These are phyloP conservation scores for Babyrousa celebensis DNA, from an alignment of 2,797 vertebrate genomes.

Conservation along the genomic window DNA sequence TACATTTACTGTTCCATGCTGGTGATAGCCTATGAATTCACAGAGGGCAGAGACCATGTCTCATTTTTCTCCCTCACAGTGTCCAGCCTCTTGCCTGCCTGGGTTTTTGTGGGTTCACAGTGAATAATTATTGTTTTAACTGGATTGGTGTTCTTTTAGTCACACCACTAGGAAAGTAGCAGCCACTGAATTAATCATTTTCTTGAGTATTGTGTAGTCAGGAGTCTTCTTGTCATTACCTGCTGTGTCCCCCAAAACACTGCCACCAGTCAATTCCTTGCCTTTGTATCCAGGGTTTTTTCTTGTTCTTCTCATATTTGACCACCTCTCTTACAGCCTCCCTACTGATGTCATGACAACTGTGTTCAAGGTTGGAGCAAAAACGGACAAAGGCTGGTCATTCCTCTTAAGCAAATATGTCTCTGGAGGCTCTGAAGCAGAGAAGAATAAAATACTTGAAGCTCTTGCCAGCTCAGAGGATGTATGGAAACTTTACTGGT, in stretches of 20 bases:
- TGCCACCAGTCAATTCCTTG: background rate
- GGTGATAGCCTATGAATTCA: background rate
- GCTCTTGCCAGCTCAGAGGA: conserved; percentile 95
- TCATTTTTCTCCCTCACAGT: background rate
- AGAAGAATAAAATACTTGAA: conserved; percentile 95
- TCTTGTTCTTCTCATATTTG: conserved; percentile 68
- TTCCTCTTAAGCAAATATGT: conserved; percentile 91
- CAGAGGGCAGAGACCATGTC: background rate
- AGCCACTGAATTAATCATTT: conserved; percentile 41
- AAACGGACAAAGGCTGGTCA: conserved; percentile 92
- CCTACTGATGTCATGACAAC: conserved; percentile 95
- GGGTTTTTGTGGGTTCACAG: background rate
- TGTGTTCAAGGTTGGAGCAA: conserved; percentile 95
- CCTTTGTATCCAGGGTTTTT: conserved; percentile 67
- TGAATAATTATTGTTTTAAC: background rate
- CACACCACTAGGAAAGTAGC: background rate
- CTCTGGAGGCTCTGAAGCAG: conserved; percentile 91
- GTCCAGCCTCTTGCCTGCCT: background rate
- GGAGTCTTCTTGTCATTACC: background rate
- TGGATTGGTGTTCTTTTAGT: background rate
- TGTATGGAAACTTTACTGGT: conserved; percentile 93
- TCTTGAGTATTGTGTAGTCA: background rate
- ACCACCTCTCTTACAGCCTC: conserved; percentile 90
- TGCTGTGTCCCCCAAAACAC: background rate
- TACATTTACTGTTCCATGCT: background rate